Evolutionary conservation across 2,888 invertebrate genomes (phyloP).

Genomic region (Atethmia centrago): DNA sequence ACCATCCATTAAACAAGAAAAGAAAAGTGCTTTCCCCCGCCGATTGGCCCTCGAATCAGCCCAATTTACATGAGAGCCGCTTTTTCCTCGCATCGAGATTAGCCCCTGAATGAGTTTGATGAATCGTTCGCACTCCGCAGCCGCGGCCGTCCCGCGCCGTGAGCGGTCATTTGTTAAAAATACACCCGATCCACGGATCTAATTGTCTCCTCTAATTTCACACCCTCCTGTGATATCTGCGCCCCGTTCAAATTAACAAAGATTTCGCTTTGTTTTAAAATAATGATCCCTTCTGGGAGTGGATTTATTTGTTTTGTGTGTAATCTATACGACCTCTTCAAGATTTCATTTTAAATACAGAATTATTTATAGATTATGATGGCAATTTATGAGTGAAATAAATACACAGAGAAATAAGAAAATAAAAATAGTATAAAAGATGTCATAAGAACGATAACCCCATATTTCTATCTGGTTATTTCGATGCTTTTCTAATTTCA

Average conservation of each 20-base stretch:
- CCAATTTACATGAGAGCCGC: conserved; percentile 91
- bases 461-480: conserved; percentile 1
- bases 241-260: conserved; percentile 81
- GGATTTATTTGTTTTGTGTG: conserved; percentile 34
- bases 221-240: conserved; percentile 88
- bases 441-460: conserved; percentile 30
- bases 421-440: conserved; percentile 37
- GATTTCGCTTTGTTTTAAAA: conserved; percentile 73
- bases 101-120: conserved; percentile 90
- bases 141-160: conserved; percentile 75
- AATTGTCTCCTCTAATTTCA: conserved; percentile 91
- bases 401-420: conserved; percentile 26
- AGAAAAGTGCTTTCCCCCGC: conserved; percentile 90
- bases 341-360: conserved; percentile 8
- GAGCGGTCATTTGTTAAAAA: conserved; percentile 90
- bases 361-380: conserved; percentile 31
- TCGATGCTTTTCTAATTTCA: background rate
- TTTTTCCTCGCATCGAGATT: conserved; percentile 90
- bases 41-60: conserved; percentile 89
- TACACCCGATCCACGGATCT: conserved; percentile 90
- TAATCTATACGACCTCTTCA: conserved; percentile 21
- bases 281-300: conserved; percentile 54
- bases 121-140: conserved; percentile 87
- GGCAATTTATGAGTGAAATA: conserved; percentile 28
- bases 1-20: conserved; percentile 91